A percentile compares a stretch with the other conserved stretches of the same genome.
Conservation (phyloP, 1,140 invertebrate species). For the Trachelipus rathkii region DNA sequence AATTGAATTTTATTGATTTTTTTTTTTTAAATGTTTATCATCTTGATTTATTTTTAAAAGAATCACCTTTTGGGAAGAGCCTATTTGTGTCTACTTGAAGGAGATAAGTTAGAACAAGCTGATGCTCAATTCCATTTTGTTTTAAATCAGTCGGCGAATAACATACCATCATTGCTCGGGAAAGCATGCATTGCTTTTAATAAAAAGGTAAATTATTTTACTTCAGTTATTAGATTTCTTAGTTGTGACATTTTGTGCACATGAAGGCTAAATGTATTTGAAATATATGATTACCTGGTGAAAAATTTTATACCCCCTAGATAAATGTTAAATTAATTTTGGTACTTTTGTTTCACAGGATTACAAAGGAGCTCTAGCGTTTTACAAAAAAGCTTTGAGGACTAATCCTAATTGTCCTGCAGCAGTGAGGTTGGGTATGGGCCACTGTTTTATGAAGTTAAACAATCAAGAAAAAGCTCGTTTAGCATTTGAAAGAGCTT, state of each 20-base stretch:
- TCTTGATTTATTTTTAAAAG: constrained; percentile 20
- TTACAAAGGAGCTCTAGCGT: constrained; percentile 88
- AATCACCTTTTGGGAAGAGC: constrained; percentile 72
- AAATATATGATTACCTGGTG: too few species aligned
- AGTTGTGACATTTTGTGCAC: too few species aligned
- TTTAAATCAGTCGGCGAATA: constrained; percentile 88
- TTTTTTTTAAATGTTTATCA: too few species aligned
- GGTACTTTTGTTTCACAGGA: constrained; percentile 53
- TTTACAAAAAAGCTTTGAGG: constrained; percentile 94
- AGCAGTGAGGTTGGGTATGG: constrained; percentile 93
- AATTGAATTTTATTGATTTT: too few species aligned
- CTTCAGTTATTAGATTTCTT: neutral
- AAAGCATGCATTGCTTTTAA: constrained; percentile 97
- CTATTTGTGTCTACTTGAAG: constrained; percentile 95
- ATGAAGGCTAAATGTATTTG: too few species aligned
- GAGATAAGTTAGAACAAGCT: constrained; percentile 99
- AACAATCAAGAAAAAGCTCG: constrained; percentile 87
- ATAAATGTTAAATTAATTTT: too few species aligned
- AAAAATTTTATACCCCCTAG: too few species aligned
- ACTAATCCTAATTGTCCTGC: constrained; percentile 96
- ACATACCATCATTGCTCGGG: constrained; percentile 92
- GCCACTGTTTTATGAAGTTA: constrained; percentile 95
- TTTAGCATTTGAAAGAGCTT: constrained; percentile 90
- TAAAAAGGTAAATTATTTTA: constrained; percentile 59
- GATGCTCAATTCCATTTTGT: constrained; percentile 99